phyloP scores from a whole-genome alignment of 2,113 vertebrate species.

The Melanerpes aurifrons region DNA sequence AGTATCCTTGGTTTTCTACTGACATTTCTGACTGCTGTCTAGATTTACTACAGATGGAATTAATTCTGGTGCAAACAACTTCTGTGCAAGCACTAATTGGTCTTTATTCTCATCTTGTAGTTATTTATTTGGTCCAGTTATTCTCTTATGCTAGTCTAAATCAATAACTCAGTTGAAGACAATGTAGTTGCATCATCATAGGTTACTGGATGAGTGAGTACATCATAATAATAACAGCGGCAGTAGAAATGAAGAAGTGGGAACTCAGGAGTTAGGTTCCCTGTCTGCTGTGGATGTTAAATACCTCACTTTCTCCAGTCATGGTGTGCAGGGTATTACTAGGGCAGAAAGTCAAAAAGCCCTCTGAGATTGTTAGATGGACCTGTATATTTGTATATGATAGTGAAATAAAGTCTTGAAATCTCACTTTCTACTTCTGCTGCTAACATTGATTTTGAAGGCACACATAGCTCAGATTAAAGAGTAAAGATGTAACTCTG shows the following conservation, averaged over 20 bases:
- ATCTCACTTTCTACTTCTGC: not conserved
- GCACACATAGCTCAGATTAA: not conserved
- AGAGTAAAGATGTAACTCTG: not conserved
- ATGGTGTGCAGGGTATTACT: not conserved
- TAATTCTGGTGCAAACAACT: constrained; percentile 9
- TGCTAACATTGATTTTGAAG: constrained; percentile 41
- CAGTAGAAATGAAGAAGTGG: not conserved
- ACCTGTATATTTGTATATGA: constrained; percentile 22
- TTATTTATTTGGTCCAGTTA: not conserved
- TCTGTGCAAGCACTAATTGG: constrained; percentile 18
- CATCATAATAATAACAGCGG: not conserved
- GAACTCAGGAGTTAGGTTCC: not conserved
- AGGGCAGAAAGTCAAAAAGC: constrained; percentile 7
- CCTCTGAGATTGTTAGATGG: not conserved
- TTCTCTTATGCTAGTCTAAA: not conserved
- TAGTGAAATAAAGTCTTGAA: constrained; percentile 37
- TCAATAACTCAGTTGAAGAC: not conserved
- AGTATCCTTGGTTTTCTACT: not conserved
- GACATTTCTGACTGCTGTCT: not conserved
- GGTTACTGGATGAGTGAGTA: not conserved
- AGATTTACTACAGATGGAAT: constrained; percentile 8
- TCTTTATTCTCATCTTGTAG: constrained; percentile 14
- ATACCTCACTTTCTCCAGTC: not conserved
- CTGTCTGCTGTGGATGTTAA: not conserved
- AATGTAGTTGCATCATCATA: not conserved